Conservation (phyloP, 2,888 invertebrate species). For the Augochlorella aurata region DNA sequence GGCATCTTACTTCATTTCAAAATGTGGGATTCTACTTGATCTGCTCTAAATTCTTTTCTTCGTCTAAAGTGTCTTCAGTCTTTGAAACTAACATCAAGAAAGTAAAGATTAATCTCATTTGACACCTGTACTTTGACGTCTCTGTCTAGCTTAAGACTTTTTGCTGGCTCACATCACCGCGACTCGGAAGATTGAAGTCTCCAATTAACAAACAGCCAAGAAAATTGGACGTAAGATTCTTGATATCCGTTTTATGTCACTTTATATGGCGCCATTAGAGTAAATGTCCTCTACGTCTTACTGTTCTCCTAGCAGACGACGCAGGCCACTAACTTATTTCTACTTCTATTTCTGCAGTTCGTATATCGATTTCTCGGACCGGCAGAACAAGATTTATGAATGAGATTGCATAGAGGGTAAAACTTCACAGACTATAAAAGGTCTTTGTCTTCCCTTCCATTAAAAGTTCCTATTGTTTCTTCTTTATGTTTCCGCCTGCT, state of each 20-base stretch:
- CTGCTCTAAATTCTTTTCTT: too few species aligned
- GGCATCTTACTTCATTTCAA: too few species aligned
- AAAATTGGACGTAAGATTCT: background rate
- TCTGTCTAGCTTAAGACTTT: background rate
- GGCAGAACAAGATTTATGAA: background rate
- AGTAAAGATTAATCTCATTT: too few species aligned
- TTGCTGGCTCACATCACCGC: background rate
- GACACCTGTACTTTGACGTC: background rate
- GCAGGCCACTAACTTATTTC: background rate
- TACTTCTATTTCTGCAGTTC: background rate
- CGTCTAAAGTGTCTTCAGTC: too few species aligned
- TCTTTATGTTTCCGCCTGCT: background rate
- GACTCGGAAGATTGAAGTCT: background rate
- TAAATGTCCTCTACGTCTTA: background rate
- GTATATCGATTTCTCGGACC: background rate
- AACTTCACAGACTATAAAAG: background rate
- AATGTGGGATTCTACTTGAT: too few species aligned
- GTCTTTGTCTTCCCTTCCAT: background rate
- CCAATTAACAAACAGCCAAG: background rate
- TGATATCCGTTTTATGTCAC: background rate
- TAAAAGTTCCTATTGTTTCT: constrained; percentile 4
- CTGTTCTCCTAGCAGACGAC: background rate
- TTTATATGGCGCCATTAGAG: background rate
- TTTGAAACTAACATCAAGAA: too few species aligned
- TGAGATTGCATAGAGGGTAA: background rate